phyloP scores from a whole-genome alignment of 2,797 vertebrate species.

The Sylvia borin region DNA sequence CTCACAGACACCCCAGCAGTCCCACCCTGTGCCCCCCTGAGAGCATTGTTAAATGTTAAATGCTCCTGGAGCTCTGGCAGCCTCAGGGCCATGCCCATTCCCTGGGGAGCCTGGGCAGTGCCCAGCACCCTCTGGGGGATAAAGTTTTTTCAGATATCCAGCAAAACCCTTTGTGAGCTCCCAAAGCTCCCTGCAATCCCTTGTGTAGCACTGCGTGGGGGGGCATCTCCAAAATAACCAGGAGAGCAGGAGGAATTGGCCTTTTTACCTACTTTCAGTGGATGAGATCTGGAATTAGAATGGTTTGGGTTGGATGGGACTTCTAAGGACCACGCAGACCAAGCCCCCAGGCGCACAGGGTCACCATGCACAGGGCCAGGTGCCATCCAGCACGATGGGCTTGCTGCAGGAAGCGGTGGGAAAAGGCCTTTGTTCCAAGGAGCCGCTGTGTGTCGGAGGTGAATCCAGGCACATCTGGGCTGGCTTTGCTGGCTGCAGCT shows the following conservation, averaged over 20 bases:
- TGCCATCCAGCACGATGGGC: neutral
- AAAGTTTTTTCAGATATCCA: rapidly evolving
- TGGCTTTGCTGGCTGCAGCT: neutral
- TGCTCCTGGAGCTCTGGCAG: neutral
- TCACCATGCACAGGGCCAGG: neutral
- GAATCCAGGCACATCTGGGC: neutral
- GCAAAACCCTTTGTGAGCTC: neutral
- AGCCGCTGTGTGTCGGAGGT: rapidly evolving
- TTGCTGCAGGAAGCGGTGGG: rapidly evolving
- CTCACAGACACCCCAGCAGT: neutral
- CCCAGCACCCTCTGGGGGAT: neutral
- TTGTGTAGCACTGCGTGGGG: rapidly evolving
- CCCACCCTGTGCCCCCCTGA: neutral
- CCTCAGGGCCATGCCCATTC: rapidly evolving
- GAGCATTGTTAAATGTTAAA: rapidly evolving
- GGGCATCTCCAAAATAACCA: neutral
- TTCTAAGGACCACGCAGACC: neutral
- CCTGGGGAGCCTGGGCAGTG: neutral
- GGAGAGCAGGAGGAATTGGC: neutral
- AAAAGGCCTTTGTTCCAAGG: neutral
- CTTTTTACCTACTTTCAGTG: neutral
- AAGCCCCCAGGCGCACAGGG: neutral
- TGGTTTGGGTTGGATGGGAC: neutral
- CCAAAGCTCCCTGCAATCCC: neutral
- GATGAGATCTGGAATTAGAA: neutral